A percentile compares a stretch with the other conserved stretches of the same genome.
These are phyloP conservation scores for Napeogenes inachia DNA, from an alignment of 2,888 invertebrate species.

Conservation along the genomic window DNA sequence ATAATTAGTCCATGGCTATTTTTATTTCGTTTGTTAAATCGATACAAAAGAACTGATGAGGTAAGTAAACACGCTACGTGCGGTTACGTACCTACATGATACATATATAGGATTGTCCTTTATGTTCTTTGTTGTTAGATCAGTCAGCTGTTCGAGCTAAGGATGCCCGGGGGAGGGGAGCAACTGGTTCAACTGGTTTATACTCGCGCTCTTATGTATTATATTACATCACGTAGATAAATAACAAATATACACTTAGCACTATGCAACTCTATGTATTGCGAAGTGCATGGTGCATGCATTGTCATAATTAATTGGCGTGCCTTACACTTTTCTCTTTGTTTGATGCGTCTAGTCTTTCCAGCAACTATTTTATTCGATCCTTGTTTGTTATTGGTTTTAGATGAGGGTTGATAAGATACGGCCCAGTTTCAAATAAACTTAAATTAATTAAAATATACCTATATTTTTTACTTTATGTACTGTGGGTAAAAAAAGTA, in stretches of 20 bases:
- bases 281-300: slow-evolving; percentile 12
- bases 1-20: background rate
- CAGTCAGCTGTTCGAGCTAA: slow-evolving; percentile 63
- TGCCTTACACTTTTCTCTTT: slow-evolving; percentile 10
- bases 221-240: slow-evolving; percentile 7
- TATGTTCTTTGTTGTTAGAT: slow-evolving; percentile 65
- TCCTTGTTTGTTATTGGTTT: too few species aligned
- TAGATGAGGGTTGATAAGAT: too few species aligned
- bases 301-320: slow-evolving; percentile 14
- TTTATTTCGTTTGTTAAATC: slow-evolving; percentile 27
- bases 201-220: background rate
- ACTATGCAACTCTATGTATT: slow-evolving; percentile 8
- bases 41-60: slow-evolving; percentile 16
- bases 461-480: too few species aligned
- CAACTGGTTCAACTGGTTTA: slow-evolving; percentile 49
- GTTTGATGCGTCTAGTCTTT: background rate
- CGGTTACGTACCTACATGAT: slow-evolving; percentile 32
- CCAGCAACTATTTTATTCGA: background rate
- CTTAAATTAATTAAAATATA: too few species aligned
- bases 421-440: too few species aligned
- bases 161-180: slow-evolving; percentile 37
- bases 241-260: slow-evolving; percentile 12
- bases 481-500: too few species aligned
- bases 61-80: slow-evolving; percentile 10
- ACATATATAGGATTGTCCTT: slow-evolving; percentile 39